A percentile compares a stretch with the other conserved stretches of the same genome.
Conservation (phyloP, 2,113 vertebrate species). For the Coptodon bakossiorum region DNA sequence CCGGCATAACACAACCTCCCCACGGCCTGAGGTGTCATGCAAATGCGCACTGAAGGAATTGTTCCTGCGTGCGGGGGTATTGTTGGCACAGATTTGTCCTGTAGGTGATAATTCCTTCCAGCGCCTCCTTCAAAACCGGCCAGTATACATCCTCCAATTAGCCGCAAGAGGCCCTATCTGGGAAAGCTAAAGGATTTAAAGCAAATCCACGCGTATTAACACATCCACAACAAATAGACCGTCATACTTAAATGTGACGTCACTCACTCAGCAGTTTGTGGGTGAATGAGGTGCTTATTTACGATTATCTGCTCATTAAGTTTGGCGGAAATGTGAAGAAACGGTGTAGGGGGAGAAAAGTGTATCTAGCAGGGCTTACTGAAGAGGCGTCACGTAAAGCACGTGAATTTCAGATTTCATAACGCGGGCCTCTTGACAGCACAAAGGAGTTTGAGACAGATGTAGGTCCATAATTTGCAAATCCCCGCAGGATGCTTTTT, state of each 20-base stretch:
- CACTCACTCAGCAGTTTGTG: background rate
- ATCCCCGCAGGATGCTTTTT: slow-evolving; percentile 66
- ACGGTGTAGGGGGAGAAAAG: background rate
- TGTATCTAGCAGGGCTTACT: background rate
- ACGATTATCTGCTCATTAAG: background rate
- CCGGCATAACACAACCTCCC: slow-evolving; percentile 40
- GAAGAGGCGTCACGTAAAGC: background rate
- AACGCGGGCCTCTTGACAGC: slow-evolving; percentile 15
- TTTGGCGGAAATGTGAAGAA: background rate
- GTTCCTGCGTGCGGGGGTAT: slow-evolving; percentile 48
- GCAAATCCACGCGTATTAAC: slow-evolving; percentile 23
- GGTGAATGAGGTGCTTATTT: background rate
- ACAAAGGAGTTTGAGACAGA: slow-evolving; percentile 57
- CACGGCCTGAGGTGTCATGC: slow-evolving; percentile 60
- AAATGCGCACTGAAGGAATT: slow-evolving; percentile 43
- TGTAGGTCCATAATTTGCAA: slow-evolving; percentile 66
- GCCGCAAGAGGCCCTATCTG: slow-evolving; percentile 7
- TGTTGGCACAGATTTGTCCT: slow-evolving; percentile 57
- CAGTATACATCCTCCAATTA: slow-evolving; percentile 70
- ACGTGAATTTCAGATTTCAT: background rate
- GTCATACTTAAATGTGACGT: background rate
- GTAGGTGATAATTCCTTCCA: slow-evolving; percentile 66
- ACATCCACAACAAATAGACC: background rate
- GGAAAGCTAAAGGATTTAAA: slow-evolving; percentile 24
- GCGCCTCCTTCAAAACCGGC: slow-evolving; percentile 52